These are phyloP conservation scores for Trachelus tabidus DNA, from an alignment of 2,888 invertebrate species.

Conservation along the genomic window DNA sequence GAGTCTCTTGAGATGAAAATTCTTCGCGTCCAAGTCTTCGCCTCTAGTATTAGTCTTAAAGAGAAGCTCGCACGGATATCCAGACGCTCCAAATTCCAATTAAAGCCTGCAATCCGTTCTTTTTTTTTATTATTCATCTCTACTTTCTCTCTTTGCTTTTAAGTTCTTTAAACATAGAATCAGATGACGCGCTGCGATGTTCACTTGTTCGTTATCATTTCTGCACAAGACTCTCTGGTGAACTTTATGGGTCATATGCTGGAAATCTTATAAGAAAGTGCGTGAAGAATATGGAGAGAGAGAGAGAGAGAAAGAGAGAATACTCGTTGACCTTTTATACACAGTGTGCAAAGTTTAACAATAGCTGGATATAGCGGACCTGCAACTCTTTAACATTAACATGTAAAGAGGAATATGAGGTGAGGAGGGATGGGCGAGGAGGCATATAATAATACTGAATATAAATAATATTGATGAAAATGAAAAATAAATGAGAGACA, in stretches of 20 bases:
- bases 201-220: too few species aligned
- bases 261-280: too few species aligned
- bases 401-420: not conserved
- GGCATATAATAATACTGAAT: not conserved
- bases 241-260: not conserved
- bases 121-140: not conserved
- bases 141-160: not conserved
- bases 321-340: not conserved
- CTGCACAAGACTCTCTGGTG: not conserved
- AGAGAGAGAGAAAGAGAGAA: too few species aligned
- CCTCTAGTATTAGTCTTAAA: not conserved
- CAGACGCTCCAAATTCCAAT: not conserved
- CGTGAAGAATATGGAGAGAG: not conserved
- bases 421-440: not conserved
- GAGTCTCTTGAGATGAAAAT: not conserved
- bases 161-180: not conserved
- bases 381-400: constrained; percentile 22
- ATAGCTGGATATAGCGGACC: constrained; percentile 40
- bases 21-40: not conserved
- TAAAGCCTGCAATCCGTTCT: not conserved
- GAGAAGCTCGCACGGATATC: not conserved
- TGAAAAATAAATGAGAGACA: constrained; percentile 1
- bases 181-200: too few species aligned
- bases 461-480: constrained; percentile 3
- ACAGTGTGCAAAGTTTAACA: constrained; percentile 9